A percentile compares a stretch with the other conserved stretches of the same genome.
phyloP scores from a whole-genome alignment of 2,888 invertebrate genomes.

The Caenorhabditis sinica region DNA sequence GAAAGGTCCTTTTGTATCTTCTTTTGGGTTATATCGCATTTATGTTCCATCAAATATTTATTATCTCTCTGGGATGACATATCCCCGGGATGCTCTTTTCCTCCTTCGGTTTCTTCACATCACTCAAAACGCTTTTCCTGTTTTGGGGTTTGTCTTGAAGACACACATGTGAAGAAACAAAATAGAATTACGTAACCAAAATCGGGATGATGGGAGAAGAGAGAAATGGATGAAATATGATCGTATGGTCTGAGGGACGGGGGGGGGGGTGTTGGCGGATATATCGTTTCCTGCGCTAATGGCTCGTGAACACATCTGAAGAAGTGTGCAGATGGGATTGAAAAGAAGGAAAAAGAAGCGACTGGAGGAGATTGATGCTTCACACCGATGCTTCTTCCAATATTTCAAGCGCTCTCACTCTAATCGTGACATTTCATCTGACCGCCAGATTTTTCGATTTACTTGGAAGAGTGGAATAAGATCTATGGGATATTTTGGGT shows the following conservation, averaged over 20 bases:
- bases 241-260: constrained; percentile 16
- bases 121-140: constrained; percentile 50
- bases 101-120: constrained; percentile 28
- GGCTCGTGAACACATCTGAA: constrained; percentile 67
- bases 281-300: constrained; percentile 69
- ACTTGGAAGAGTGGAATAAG: constrained; percentile 11
- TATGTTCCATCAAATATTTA: constrained; percentile 64
- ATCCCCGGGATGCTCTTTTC: background rate
- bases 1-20: constrained; percentile 31
- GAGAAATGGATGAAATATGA: constrained; percentile 57
- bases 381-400: constrained; percentile 55
- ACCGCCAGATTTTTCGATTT: constrained; percentile 51
- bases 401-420: constrained; percentile 56
- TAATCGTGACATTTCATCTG: constrained; percentile 59
- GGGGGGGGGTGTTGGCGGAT: constrained; percentile 57
- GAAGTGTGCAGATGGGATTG: constrained; percentile 68
- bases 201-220: constrained; percentile 26
- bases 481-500: constrained; percentile 14
- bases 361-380: constrained; percentile 60
- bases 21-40: constrained; percentile 44
- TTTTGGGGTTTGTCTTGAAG: constrained; percentile 33
- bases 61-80: constrained; percentile 43
- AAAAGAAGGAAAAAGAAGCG: constrained; percentile 35
- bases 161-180: constrained; percentile 40
- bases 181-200: constrained; percentile 59